phyloP scores from a whole-genome alignment of 1,140 invertebrate genomes.

The Parasteatoda tepidariorum region DNA sequence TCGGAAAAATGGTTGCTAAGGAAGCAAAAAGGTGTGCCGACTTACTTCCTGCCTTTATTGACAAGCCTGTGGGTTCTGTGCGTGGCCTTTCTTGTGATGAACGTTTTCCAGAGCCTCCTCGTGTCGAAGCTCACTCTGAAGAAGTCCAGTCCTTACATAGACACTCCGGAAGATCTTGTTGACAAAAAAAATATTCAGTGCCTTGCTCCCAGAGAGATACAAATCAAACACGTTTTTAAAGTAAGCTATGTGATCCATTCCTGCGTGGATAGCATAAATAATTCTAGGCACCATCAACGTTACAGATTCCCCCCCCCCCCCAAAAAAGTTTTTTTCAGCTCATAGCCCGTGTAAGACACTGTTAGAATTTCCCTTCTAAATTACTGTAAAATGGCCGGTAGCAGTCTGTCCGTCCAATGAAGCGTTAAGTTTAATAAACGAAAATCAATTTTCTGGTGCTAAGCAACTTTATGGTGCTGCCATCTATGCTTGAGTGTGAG shows the following conservation, averaged over 20 bases:
- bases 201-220: slow-evolving; percentile 26
- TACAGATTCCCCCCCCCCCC: no score
- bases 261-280: no score
- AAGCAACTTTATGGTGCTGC: no score
- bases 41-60: not conserved
- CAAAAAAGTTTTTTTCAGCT: no score
- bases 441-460: no score
- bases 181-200: not conserved
- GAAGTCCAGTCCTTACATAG: slow-evolving; percentile 1
- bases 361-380: no score
- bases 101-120: slow-evolving; percentile 31
- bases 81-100: slow-evolving; percentile 21
- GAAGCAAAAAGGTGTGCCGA: not conserved
- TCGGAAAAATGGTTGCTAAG: not conserved
- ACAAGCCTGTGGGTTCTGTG: slow-evolving; percentile 11
- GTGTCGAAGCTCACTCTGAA: slow-evolving; percentile 21
- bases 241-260: not conserved
- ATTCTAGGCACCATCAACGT: no score
- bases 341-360: no score
- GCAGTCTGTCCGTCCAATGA: no score
- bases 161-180: slow-evolving; percentile 5
- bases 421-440: no score
- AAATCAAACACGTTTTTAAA: slow-evolving; percentile 8
- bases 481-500: no score
- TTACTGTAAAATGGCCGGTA: no score